Conservation (phyloP, 2,113 vertebrate genomes). For the Nestor notabilis region DNA sequence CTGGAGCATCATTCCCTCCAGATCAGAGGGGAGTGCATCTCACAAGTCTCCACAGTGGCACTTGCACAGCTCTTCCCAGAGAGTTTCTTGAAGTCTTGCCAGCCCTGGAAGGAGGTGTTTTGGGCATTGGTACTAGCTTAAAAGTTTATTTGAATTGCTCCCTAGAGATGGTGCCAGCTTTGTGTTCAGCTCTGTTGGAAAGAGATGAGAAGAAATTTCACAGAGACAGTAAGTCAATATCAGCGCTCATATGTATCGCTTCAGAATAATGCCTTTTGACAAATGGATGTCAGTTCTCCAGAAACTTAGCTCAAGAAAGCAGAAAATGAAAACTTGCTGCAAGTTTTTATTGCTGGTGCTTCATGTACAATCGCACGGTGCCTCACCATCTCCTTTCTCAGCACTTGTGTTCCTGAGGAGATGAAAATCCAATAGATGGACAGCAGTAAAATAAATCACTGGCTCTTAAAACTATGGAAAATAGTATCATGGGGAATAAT, state of each 20-base stretch:
- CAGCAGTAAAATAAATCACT: constrained; percentile 36
- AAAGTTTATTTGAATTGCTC: constrained; percentile 44
- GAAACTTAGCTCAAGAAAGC: constrained; percentile 43
- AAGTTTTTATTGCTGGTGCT: constrained; percentile 10
- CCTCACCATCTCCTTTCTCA: background rate
- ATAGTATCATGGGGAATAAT: constrained; percentile 39
- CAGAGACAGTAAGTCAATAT: constrained; percentile 34
- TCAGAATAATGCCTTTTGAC: constrained; percentile 45
- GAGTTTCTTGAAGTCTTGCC: background rate
- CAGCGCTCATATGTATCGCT: background rate
- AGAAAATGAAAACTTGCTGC: constrained; percentile 45
- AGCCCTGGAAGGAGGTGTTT: background rate
- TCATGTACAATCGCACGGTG: background rate
- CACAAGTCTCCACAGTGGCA: background rate
- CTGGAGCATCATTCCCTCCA: fast-evolving
- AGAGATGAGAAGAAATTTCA: constrained; percentile 31
- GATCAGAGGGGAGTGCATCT: background rate
- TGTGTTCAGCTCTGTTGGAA: background rate
- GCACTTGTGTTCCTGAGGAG: background rate
- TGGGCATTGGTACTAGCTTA: constrained; percentile 2
- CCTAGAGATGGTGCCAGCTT: background rate
- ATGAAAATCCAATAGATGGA: constrained; percentile 20
- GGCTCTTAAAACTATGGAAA: constrained; percentile 22
- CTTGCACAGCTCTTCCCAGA: background rate
- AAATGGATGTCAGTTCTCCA: constrained; percentile 32